These are phyloP conservation scores for Potorous gilbertii DNA, from an alignment of 2,797 vertebrate genomes.

Conservation along the genomic window DNA sequence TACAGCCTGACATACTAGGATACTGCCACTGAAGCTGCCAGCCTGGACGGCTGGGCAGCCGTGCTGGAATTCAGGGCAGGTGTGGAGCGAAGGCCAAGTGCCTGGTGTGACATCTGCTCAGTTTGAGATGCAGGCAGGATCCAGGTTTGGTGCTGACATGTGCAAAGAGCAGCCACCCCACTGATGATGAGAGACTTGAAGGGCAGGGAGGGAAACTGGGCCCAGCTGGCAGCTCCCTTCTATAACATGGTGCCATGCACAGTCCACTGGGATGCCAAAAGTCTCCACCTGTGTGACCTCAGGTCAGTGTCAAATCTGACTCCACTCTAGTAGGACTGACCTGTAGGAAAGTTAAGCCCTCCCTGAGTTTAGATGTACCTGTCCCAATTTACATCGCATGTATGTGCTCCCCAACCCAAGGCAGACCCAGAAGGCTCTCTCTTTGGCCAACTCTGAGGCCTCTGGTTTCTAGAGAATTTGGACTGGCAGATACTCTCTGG, in stretches of 20 bases:
- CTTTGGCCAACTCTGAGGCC: neutral
- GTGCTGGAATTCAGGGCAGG: neutral
- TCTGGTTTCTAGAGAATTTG: neutral
- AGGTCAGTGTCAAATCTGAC: too few species aligned
- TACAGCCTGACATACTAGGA: neutral
- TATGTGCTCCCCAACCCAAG: neutral
- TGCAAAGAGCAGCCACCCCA: too few species aligned
- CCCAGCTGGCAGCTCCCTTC: neutral
- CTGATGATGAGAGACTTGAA: too few species aligned
- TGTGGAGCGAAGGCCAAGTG: neutral
- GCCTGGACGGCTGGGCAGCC: neutral
- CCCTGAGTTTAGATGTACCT: too few species aligned
- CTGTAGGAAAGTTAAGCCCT: too few species aligned
- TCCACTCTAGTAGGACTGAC: too few species aligned
- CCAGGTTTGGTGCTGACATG: neutral
- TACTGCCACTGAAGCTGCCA: neutral
- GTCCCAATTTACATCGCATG: too few species aligned
- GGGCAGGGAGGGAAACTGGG: neutral
- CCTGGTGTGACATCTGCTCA: neutral
- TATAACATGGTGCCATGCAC: too few species aligned
- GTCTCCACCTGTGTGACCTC: neutral
- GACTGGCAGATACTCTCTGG: neutral
- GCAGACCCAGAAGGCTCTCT: neutral
- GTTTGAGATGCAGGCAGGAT: neutral
- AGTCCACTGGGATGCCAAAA: too few species aligned